Conservation (phyloP, 1,140 invertebrate species). For the Nasonia longicornis region DNA sequence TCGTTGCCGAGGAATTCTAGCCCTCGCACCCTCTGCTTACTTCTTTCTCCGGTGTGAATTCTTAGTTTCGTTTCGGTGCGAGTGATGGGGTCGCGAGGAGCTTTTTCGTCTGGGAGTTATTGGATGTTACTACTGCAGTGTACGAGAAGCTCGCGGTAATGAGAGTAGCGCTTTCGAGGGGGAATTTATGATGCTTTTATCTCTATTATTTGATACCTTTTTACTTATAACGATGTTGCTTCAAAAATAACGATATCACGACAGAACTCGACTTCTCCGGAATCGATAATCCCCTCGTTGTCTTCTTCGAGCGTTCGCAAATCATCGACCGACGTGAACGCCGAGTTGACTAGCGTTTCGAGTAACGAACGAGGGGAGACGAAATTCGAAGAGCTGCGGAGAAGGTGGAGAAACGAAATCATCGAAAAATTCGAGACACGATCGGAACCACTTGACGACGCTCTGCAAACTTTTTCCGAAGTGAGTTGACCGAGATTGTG, state of each 20-base stretch:
- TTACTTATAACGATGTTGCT: too few species aligned
- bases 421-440: too few species aligned
- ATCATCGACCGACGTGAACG: not conserved
- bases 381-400: not conserved
- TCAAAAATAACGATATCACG: not conserved
- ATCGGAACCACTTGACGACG: not conserved
- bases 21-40: not conserved
- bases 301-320: not conserved
- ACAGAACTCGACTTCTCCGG: constrained; percentile 1
- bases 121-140: too few species aligned
- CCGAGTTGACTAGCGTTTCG: not conserved
- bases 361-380: not conserved
- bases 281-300: not conserved
- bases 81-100: not conserved
- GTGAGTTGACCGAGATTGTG: not conserved
- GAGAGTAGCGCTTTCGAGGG: too few species aligned
- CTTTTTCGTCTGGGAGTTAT: too few species aligned
- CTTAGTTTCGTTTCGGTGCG: not conserved
- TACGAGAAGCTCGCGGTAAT: too few species aligned
- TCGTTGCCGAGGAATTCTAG: not conserved
- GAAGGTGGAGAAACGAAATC: not conserved
- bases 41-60: not conserved
- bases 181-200: too few species aligned
- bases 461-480: not conserved
- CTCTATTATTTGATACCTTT: too few species aligned